A percentile compares a stretch with the other conserved stretches of the same genome.
phyloP scores from a whole-genome alignment of 2,113 vertebrate species.

The Aegotheles bennettii region DNA sequence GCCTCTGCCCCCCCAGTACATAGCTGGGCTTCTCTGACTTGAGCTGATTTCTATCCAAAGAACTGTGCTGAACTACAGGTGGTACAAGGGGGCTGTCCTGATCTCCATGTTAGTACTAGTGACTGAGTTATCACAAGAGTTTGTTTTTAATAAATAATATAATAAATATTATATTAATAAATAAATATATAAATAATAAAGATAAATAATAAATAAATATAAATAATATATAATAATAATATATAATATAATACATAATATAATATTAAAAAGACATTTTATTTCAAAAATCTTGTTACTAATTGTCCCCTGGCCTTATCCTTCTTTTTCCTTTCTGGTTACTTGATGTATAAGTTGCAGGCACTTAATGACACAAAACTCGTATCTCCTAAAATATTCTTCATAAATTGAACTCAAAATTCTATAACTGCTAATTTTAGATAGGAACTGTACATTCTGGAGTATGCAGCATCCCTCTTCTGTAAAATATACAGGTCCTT shows the following conservation, averaged over 20 bases:
- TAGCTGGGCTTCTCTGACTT: neutral
- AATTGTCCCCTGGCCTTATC: neutral
- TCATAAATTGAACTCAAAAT: neutral
- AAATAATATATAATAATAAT: no score
- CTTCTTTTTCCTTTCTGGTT: neutral
- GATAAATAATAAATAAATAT: neutral
- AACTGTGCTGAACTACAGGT: neutral
- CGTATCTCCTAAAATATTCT: neutral
- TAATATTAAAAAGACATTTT: neutral
- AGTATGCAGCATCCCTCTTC: neutral
- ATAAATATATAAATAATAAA: neutral
- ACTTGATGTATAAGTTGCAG: neutral
- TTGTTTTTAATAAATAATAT: neutral
- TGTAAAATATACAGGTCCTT: neutral
- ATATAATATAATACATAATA: no score
- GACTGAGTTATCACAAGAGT: neutral
- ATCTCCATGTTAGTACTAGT: neutral
- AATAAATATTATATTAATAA: neutral
- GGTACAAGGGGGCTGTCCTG: no score
- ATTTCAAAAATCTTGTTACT: neutral
- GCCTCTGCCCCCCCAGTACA: fast-evolving
- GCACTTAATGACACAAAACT: neutral
- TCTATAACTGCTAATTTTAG: neutral
- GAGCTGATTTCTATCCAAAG: neutral
- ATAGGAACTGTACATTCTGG: neutral